A percentile compares a stretch with the other conserved stretches of the same genome.
Evolutionary conservation across 2,888 invertebrate genomes (phyloP).

Genomic region (Parascotia fuliginaria): DNA sequence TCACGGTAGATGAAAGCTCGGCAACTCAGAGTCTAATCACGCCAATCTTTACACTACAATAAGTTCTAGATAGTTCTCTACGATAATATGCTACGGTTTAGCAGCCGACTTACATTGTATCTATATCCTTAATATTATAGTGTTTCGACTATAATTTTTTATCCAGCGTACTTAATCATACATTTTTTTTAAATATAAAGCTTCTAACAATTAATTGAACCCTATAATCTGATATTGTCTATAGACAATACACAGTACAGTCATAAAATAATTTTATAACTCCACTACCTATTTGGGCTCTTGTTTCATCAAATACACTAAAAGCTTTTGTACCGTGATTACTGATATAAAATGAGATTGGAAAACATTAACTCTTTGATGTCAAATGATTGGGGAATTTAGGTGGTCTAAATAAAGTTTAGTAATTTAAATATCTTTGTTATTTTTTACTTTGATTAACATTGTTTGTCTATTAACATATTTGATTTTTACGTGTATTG

Average conservation of each 20-base stretch:
- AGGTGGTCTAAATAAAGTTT: not conserved
- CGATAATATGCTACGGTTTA: too few species aligned
- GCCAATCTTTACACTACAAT: too few species aligned
- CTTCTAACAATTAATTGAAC: not conserved
- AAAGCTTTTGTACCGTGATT: conserved; percentile 40
- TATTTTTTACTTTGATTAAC: too few species aligned
- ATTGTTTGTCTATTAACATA: too few species aligned
- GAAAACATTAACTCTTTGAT: conserved; percentile 33
- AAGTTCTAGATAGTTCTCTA: too few species aligned
- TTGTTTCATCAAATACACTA: conserved; percentile 45
- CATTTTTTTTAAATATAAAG: not conserved
- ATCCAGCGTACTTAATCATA: too few species aligned
- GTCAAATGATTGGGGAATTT: conserved; percentile 34
- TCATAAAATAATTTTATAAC: conserved; percentile 57
- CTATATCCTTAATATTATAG: too few species aligned
- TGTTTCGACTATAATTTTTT: not conserved
- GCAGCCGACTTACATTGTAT: too few species aligned
- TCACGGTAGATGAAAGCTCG: too few species aligned
- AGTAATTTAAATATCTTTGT: too few species aligned
- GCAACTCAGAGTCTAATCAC: too few species aligned
- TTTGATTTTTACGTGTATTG: too few species aligned
- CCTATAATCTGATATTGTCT: conserved; percentile 11
- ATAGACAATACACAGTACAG: conserved; percentile 16
- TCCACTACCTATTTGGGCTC: conserved; percentile 22
- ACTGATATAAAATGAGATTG: conserved; percentile 43